These are phyloP conservation scores for Rhopalosiphum padi DNA, from an alignment of 1,140 invertebrate species.

Conservation along the genomic window DNA sequence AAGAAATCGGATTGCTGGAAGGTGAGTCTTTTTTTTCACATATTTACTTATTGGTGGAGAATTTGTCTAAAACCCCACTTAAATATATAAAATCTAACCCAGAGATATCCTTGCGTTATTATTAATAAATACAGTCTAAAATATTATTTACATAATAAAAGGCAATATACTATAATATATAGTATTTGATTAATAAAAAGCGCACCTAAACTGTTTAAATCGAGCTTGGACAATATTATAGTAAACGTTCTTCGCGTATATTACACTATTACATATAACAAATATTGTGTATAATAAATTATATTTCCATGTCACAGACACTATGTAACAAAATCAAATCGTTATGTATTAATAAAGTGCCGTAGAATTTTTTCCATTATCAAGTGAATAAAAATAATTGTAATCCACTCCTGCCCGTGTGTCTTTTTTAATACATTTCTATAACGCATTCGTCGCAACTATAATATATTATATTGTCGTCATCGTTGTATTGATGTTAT, in stretches of 20 bases:
- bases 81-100: neutral
- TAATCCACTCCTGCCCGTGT: neutral
- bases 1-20: slow-evolving; percentile 50
- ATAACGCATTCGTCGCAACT: neutral
- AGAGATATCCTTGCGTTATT: neutral
- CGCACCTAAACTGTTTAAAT: neutral
- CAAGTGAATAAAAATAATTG: neutral
- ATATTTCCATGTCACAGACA: neutral
- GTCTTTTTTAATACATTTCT: neutral
- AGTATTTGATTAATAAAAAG: neutral
- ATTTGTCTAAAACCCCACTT: neutral
- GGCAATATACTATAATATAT: no score
- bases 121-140: neutral
- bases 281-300: neutral
- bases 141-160: neutral
- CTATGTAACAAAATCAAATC: neutral
- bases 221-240: neutral
- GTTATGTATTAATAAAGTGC: neutral
- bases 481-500: neutral
- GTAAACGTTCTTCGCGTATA: neutral
- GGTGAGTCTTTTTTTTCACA: slow-evolving; percentile 15
- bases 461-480: neutral
- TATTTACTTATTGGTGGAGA: neutral
- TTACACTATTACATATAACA: neutral
- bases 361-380: neutral